A percentile compares a stretch with the other conserved stretches of the same genome.
These are phyloP conservation scores for Pocillopora damicornis DNA, from an alignment of 64 coral and sea anemone species.

Conservation along the genomic window DNA sequence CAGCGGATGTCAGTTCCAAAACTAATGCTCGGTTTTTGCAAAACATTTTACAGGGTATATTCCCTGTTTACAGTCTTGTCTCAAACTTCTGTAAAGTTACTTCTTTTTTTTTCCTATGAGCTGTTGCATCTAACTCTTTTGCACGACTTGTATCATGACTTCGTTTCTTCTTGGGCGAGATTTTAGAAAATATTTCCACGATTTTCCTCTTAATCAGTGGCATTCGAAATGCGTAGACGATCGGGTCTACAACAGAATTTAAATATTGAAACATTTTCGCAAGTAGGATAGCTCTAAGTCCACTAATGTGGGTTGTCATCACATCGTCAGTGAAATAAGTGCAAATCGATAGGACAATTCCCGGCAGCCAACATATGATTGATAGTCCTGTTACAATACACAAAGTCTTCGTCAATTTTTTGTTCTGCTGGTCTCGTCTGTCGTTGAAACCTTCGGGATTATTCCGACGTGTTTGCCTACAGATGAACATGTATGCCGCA, in stretches of 20 bases:
- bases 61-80: no score
- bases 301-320: neutral
- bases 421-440: neutral
- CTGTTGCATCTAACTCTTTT: no score
- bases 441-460: neutral
- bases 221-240: neutral
- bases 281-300: neutral
- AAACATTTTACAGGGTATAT: no score
- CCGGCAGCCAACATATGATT: neutral
- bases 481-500: neutral
- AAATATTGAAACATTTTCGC: neutral
- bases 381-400: neutral
- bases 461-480: neutral
- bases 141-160: no score
- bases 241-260: neutral
- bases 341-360: neutral
- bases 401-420: conserved; percentile 11
- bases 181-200: neutral
- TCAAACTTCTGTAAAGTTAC: no score
- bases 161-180: neutral
- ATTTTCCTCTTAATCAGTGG: neutral
- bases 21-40: no score
- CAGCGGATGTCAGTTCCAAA: no score
- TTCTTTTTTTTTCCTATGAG: no score
- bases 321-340: neutral